phyloP scores from a whole-genome alignment of 2,113 vertebrate genomes.

The Triplophysa rosa region DNA sequence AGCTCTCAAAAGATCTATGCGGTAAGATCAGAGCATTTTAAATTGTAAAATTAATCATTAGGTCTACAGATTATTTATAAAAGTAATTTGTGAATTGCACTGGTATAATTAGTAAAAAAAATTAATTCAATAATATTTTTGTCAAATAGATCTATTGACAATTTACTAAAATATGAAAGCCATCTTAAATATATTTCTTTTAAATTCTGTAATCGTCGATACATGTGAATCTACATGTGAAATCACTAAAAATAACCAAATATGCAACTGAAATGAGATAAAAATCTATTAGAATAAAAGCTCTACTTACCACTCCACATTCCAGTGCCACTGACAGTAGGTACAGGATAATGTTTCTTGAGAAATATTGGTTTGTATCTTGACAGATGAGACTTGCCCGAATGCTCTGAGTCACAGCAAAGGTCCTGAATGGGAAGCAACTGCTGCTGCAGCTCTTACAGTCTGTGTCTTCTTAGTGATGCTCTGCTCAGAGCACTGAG shows the following conservation, averaged over 20 bases:
- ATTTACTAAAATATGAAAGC: background rate
- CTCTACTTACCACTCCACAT: slow-evolving; percentile 67
- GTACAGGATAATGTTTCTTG: slow-evolving; percentile 27
- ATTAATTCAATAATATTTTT: too few species aligned
- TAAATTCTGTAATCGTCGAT: too few species aligned
- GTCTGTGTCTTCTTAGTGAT: slow-evolving; percentile 75
- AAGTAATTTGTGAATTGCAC: too few species aligned
- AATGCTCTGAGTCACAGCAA: slow-evolving; percentile 49
- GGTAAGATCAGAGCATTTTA: too few species aligned
- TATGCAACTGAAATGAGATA: background rate
- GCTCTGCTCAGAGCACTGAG: slow-evolving; percentile 75
- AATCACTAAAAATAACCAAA: background rate
- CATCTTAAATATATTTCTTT: too few species aligned
- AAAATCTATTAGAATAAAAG: slow-evolving; percentile 16
- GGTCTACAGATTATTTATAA: too few species aligned
- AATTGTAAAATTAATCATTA: too few species aligned
- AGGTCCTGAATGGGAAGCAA: slow-evolving; percentile 66
- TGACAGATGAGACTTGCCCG: background rate
- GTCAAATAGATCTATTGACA: background rate
- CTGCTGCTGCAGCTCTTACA: slow-evolving; percentile 61
- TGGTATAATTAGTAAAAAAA: too few species aligned
- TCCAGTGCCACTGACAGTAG: slow-evolving; percentile 52
- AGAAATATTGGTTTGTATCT: background rate
- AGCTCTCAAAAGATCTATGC: too few species aligned
- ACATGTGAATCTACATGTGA: too few species aligned